phyloP scores from a whole-genome alignment of 1,140 invertebrate species.

The Drosophila tristis region DNA sequence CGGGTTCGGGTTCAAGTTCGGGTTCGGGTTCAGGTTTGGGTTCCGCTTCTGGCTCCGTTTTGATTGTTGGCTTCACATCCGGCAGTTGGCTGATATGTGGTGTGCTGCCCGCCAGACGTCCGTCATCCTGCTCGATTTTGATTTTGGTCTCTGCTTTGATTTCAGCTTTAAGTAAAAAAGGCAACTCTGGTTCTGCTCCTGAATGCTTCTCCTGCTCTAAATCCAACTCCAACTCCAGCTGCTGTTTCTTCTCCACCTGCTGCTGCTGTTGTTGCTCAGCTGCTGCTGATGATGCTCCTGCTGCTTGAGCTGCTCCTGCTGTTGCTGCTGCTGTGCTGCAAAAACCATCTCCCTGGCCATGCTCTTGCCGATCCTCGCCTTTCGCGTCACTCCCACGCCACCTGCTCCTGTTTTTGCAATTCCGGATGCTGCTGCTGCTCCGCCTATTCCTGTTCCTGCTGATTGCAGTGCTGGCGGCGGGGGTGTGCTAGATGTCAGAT shows the following conservation, averaged over 20 bases:
- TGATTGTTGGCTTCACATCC: constrained; percentile 82
- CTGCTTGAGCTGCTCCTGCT: constrained; percentile 25
- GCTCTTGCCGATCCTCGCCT: constrained; percentile 88
- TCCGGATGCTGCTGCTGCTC: constrained; percentile 86
- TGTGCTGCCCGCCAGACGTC: constrained; percentile 24
- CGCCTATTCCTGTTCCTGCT: constrained; percentile 86
- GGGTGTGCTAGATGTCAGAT: constrained; percentile 62
- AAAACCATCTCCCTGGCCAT: constrained; percentile 86
- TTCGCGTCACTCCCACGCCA: constrained; percentile 69
- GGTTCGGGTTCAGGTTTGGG: constrained; percentile 13
- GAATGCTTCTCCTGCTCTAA: constrained; percentile 10
- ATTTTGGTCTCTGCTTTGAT: constrained; percentile 84
- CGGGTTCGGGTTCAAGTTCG: neutral
- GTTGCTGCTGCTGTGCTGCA: constrained; percentile 59
- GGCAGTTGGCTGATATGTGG: constrained; percentile 75
- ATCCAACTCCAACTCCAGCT: constrained; percentile 30
- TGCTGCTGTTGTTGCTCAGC: constrained; percentile 44
- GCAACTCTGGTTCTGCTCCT: constrained; percentile 54
- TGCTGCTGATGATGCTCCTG: constrained; percentile 14
- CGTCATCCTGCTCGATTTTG: constrained; percentile 82
- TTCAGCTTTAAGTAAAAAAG: constrained; percentile 81
- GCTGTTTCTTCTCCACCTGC: constrained; percentile 8
- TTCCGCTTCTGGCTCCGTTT: constrained; percentile 60
- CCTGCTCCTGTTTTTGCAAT: constrained; percentile 53
- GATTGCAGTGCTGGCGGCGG: constrained; percentile 26